Evolutionary conservation across 1,140 invertebrate genomes (phyloP), one percentile per base, ranked within the genome.

Genomic region (Diorhabda sublineata): DNA sequence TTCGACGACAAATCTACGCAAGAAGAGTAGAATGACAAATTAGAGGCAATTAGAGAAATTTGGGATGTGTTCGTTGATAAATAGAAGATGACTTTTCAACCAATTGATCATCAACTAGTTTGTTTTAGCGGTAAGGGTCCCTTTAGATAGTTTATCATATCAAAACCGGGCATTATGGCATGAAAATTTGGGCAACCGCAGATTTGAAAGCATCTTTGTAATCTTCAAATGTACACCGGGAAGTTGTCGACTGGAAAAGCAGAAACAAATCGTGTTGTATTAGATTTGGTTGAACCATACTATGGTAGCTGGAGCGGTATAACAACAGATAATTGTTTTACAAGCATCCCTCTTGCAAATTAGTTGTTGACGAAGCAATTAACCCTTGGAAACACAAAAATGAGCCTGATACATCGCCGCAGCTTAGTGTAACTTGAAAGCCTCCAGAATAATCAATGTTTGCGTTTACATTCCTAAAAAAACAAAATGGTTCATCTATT

Each of bases 391-490:
- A 65, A 75, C 74, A 68, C 73, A 75, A 58, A 63, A 45, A 66
- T 66, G 45, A 64, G 58, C 8, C 61, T 43, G 26, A 41, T 41
- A 63, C 42, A 57, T 7, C 56, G 59, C 58, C 45, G 8, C 45
- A 52, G 42, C 6, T n/a, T 26, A 26, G 26, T 26, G 26, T 43
- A 45, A 72, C 11, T 5, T 61, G 41, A 0, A 66, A 69, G 44
- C 68, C 63, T 3, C 8, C 43, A 6, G 5, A 71, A 59, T 69
- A 67, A 26, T 73, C 69, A 8, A 74, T 75, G 42, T 79, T 79
- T 74, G 76, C 69, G 5, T 76, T 77, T 69, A 77, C 61, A 67
- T 71, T 57, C 74, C 71, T 7, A 76, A 77, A 73, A 72, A 73
- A 73, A 73, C 42, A 66, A 67, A 67, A 60, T 66, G 61, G 77